Conservation (phyloP, 2,888 invertebrate genomes). For the Polydrusus pterygomalis region DNA sequence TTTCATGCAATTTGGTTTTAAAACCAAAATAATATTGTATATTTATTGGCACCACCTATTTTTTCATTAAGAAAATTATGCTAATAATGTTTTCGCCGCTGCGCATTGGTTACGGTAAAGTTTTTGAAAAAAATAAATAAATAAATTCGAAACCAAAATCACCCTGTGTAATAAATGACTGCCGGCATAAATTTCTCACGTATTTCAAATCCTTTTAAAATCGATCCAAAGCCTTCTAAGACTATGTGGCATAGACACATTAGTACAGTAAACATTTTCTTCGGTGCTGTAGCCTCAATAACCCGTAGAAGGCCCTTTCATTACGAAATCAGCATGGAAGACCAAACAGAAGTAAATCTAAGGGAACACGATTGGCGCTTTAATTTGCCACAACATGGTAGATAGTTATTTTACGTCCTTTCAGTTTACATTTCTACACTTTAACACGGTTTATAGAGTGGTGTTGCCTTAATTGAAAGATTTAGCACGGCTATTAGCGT, state of each 20-base stretch:
- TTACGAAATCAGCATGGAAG: constrained; percentile 75
- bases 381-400: constrained; percentile 73
- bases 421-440: constrained; percentile 58
- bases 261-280: constrained; percentile 55
- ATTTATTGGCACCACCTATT: too few relatives aligned
- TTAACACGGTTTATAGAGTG: constrained; percentile 46
- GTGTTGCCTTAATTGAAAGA: constrained; percentile 29
- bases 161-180: neutral
- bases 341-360: constrained; percentile 74
- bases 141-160: too few relatives aligned
- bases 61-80: too few relatives aligned
- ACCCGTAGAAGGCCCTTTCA: constrained; percentile 71
- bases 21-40: too few relatives aligned
- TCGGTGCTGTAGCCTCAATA: constrained; percentile 66
- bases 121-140: neutral
- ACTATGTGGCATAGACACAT: constrained; percentile 12
- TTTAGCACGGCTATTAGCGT: neutral
- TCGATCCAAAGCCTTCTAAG: constrained; percentile 6
- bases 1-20: neutral
- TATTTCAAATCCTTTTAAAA: neutral
- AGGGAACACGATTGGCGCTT: constrained; percentile 75
- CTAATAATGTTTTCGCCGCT: too few relatives aligned
- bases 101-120: neutral
- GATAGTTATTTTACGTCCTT: constrained; percentile 64
- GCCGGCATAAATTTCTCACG: neutral